Conservation (phyloP, 1,140 invertebrate genomes). For the Galleria mellonella region DNA sequence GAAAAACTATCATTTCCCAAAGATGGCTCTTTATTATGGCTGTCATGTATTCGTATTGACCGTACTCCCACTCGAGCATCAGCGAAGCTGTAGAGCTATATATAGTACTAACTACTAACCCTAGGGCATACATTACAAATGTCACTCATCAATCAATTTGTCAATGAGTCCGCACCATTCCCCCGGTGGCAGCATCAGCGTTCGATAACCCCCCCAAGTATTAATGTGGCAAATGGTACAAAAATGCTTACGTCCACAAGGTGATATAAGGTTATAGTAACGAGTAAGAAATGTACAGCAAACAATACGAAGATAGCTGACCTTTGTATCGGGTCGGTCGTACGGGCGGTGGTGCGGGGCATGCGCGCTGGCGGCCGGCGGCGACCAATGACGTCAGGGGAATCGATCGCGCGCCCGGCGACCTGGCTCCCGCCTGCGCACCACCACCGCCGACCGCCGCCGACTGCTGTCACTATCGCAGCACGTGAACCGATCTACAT, state of each 20-base stretch:
- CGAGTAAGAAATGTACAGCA: constrained; percentile 13
- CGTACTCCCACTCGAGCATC: no score
- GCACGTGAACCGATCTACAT: constrained; percentile 31
- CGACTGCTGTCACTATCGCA: constrained; percentile 39
- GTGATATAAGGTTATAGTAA: not conserved
- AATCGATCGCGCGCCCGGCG: constrained; percentile 30
- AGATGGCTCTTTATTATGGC: no score
- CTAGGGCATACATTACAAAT: constrained; percentile 6
- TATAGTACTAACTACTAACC: constrained; percentile 10
- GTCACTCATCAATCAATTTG: constrained; percentile 47
- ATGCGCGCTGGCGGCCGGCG: constrained; percentile 29
- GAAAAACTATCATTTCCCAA: no score
- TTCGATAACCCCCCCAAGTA: constrained; percentile 8
- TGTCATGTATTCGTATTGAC: no score
- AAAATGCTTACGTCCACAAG: no score
- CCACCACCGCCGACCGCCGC: constrained; percentile 16
- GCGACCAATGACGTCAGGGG: constrained; percentile 59
- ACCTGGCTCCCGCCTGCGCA: constrained; percentile 25
- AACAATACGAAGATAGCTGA: not conserved
- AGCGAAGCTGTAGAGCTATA: constrained; percentile 12
- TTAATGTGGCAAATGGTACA: not conserved
- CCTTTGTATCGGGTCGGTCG: not conserved
- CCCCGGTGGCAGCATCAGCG: not conserved
- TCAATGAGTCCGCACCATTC: constrained; percentile 32
- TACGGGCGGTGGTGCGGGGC: constrained; percentile 19